Base-by-base conservation (phyloP, 2,888 invertebrate genomes). In the Onchidella celtica region DNA sequence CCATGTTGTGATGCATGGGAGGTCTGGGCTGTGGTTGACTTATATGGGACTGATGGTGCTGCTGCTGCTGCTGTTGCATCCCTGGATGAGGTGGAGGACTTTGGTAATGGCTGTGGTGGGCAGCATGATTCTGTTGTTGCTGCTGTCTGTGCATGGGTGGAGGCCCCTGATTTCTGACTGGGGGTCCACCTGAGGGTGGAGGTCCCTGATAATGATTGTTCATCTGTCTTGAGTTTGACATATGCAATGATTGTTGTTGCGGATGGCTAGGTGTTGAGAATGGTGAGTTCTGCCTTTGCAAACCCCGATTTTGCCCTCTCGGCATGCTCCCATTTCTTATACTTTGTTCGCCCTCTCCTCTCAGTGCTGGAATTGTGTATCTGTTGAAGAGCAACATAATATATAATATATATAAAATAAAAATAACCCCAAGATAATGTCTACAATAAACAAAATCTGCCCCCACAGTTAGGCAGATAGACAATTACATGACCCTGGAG, bases 161-260 rank as follows among this genome's bases (percentile, higher is more conserved):
- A 24, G 63, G 81, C 9, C 63, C 69, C 34, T 59, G 75, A 65
- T 66, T 79, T 65, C 79, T 63, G 36, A 24, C 34, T 11, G 34
- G 32, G n/a, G 40, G 66, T 32, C 61, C 61, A 24, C 32, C 32
- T 34, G 73, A 34, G 55, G 79, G 79, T 17, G 79, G 79, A 6
- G 69, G 38, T 24, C 59, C 36, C 34, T 72, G 72, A 34, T 72
- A 79, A 47, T 79, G 79, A 65, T 73, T 79, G 72, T 73, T 79
- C 47, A 79, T 72, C 32, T 72, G 79, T n/a, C 72, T 32, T 32
- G 73, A 21, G 3, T 32, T 47, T n/a, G 29, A 36, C 24, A 55
- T 32, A 24, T 75, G 75, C 29, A 40, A 65, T 27, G 17, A 32
- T 34, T 32, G 66, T 24, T 36, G 74, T 36, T 68, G 63, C 0